Evolutionary conservation across 1,140 invertebrate genomes (phyloP).

Genomic region (Neoseiulus cucumeris): DNA sequence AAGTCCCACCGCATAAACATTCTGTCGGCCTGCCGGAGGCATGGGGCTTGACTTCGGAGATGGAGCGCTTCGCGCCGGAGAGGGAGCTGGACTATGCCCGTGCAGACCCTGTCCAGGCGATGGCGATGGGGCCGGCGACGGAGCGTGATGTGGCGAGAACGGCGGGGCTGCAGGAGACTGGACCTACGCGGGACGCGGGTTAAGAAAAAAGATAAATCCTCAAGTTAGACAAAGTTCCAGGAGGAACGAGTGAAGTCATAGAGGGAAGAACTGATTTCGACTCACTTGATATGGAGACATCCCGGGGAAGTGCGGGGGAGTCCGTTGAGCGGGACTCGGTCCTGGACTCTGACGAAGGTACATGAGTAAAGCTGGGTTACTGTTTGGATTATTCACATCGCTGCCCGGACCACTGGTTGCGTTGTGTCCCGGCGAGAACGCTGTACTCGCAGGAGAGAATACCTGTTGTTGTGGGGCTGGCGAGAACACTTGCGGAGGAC

Average conservation of each 20-base stretch:
- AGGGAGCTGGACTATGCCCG: neutral
- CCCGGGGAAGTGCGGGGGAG: neutral
- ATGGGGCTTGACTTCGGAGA: conserved; percentile 13
- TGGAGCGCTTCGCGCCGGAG: conserved; percentile 15
- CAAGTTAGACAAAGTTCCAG: no score
- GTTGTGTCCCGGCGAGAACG: neutral
- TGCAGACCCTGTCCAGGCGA: conserved; percentile 11
- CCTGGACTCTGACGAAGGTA: conserved; percentile 4
- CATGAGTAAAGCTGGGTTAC: neutral
- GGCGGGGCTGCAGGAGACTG: conserved; percentile 6
- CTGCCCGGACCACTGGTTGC: neutral
- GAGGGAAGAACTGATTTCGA: no score
- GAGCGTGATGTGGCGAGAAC: conserved; percentile 15
- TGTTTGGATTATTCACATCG: neutral
- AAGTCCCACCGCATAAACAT: neutral
- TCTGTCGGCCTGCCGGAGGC: neutral
- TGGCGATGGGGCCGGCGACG: conserved; percentile 14
- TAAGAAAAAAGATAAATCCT: no score
- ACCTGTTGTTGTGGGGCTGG: neutral
- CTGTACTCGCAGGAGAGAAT: neutral
- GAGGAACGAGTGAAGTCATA: no score
- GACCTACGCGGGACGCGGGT: neutral
- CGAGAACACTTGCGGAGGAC: conserved; percentile 10
- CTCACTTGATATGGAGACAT: conserved; percentile 6
- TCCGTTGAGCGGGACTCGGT: conserved; percentile 2